These are phyloP conservation scores for Pseudonaja textilis DNA, from an alignment of 2,113 vertebrate genomes.

Conservation along the genomic window DNA sequence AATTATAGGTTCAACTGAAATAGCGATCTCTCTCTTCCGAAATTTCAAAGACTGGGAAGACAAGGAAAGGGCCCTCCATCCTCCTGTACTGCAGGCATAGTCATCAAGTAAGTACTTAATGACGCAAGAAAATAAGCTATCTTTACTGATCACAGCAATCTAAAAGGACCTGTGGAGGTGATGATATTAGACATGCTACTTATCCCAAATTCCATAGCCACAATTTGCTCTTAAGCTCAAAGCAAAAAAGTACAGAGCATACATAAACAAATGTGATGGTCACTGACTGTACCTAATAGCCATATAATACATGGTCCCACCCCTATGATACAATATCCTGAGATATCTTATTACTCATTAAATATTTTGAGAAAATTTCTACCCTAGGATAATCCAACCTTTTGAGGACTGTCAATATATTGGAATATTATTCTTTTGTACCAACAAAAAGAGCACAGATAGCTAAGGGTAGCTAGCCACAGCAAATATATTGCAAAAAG, in stretches of 20 bases:
- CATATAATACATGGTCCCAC: neutral
- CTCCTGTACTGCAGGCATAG: neutral
- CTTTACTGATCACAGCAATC: neutral
- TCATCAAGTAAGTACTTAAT: neutral
- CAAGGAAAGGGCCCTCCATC: neutral
- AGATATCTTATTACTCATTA: neutral
- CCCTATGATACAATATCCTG: neutral
- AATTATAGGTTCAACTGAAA: conserved; percentile 1
- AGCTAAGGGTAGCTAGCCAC: neutral
- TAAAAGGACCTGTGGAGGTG: neutral
- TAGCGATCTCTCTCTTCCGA: neutral
- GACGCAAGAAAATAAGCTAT: neutral
- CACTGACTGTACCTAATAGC: neutral
- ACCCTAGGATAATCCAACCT: neutral
- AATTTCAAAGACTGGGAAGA: neutral
- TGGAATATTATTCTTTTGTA: neutral
- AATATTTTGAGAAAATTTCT: neutral
- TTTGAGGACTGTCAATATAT: neutral
- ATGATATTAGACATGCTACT: neutral
- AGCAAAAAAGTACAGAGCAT: neutral
- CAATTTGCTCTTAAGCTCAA: neutral
- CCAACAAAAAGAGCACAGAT: neutral
- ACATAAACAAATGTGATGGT: neutral
- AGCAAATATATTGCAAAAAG: neutral
- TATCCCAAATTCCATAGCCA: neutral